Evolutionary conservation across 37 sponge, comb jelly and placozoan genomes (phyloP), one percentile per base, ranked within the genome.

Genomic region (Amphimedon queenslandica): DNA sequence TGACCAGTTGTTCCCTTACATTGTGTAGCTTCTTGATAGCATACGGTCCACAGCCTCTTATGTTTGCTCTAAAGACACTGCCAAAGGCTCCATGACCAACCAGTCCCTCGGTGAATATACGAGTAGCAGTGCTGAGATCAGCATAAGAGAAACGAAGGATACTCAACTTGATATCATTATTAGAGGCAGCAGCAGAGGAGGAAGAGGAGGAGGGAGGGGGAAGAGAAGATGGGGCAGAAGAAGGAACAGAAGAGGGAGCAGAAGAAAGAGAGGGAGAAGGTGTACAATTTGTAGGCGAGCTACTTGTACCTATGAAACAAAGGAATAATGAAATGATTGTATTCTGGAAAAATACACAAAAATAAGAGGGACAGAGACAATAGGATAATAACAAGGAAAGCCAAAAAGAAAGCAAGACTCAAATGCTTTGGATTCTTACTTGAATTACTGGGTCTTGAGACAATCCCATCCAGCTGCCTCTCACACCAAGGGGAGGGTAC

Each of bases 21-120:
- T 42, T 81, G 63, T 88, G 83, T 37, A 88, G 69, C 28, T 82
- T 88, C 64, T 88, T 88, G 57, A 87, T 43, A 24, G 87, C 87
- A 63, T 76, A 87, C 2, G 87, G 87, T 24, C 87, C 87, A 43
- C 66, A 69, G 0, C 87, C 81, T 53, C 87, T 40, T 2, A 87
- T 43, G 32, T 13, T 57, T 29, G 87, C 81, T 35, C 55, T 76
- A 42, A 75, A 87, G 36, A 87, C 87, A 55, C 75, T 80, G 33
- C 87, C 87, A 74, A 87, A 80, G 33, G 75, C 43, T 16, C 81
- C 87, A 24, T 73, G 42, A 20, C 84, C 84, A 16, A 84, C n/a
- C 28, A 84, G 21, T 29, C 69, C 57, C 39, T 75, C 39, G 20
- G 81, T 76, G 72, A 87, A 87, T 33, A 58, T 64, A 13, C 77